A percentile compares a stretch with the other conserved stretches of the same genome.
phyloP scores from a whole-genome alignment of 2,113 vertebrate genomes.

The Orientallactaga bullata region DNA sequence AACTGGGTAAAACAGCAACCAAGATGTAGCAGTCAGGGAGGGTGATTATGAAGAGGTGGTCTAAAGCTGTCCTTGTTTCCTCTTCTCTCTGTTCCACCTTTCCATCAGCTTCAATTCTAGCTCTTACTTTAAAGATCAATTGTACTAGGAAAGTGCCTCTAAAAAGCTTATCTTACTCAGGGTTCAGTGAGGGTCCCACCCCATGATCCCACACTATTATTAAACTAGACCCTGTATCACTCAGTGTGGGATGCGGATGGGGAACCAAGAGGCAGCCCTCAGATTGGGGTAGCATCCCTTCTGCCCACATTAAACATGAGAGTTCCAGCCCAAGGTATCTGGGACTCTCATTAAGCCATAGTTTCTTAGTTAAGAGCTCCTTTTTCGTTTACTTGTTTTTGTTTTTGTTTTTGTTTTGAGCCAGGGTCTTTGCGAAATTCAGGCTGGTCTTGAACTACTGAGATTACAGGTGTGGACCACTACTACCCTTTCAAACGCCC shows the following conservation, averaged over 20 bases:
- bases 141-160: not conserved
- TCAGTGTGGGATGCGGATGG: not conserved
- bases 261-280: not conserved
- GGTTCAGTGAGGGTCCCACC: not conserved
- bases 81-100: not conserved
- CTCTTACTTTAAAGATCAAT: not conserved
- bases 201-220: not conserved
- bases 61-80: not conserved
- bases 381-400: not conserved
- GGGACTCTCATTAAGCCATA: not conserved
- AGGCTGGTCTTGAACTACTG: not conserved
- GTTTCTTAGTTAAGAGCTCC: not conserved
- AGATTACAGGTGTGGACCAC: not conserved
- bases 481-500: not conserved
- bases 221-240: not conserved
- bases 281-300: not conserved
- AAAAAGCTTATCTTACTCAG: not conserved
- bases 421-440: not conserved
- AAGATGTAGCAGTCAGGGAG: not conserved
- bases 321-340: not conserved
- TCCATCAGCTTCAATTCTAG: not conserved
- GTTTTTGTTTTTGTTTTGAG: not conserved
- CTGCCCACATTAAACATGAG: not conserved
- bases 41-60: not conserved
- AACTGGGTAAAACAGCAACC: not conserved